These are phyloP conservation scores for Sphaeramia orbicularis DNA, from an alignment of 2,797 vertebrate species.

Conservation along the genomic window DNA sequence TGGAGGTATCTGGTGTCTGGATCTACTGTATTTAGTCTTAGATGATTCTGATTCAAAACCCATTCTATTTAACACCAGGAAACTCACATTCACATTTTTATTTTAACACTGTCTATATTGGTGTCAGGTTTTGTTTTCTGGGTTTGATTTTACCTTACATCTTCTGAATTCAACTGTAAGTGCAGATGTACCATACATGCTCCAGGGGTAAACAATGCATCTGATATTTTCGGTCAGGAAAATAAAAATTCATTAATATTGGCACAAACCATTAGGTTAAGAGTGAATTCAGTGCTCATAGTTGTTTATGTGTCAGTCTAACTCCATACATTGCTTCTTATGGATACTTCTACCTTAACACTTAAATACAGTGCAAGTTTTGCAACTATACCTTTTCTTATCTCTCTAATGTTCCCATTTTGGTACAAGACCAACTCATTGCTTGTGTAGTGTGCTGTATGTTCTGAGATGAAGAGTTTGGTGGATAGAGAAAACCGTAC, in stretches of 20 bases:
- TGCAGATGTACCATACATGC: too few relatives aligned
- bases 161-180: too few relatives aligned
- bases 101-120: too few relatives aligned
- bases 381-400: conserved; percentile 24
- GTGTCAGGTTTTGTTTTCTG: too few relatives aligned
- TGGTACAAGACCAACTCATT: conserved; percentile 15
- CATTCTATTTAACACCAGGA: too few relatives aligned
- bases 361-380: conserved; percentile 43
- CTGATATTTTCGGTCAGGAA: too few relatives aligned
- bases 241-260: not conserved
- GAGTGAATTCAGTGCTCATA: not conserved
- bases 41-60: too few relatives aligned
- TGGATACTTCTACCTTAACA: conserved; percentile 11
- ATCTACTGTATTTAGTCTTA: too few relatives aligned
- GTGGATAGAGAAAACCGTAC: conserved; percentile 26
- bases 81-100: too few relatives aligned
- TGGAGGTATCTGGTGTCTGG: too few relatives aligned
- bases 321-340: conserved; percentile 2
- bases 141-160: too few relatives aligned
- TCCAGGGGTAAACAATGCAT: too few relatives aligned
- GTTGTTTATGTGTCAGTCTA: not conserved
- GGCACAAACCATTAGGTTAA: not conserved
- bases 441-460: conserved; percentile 7
- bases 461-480: conserved; percentile 10
- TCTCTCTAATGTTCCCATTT: conserved; percentile 14